Conservation (phyloP, 2,888 invertebrate species). For the Dryadula phaetusa region DNA sequence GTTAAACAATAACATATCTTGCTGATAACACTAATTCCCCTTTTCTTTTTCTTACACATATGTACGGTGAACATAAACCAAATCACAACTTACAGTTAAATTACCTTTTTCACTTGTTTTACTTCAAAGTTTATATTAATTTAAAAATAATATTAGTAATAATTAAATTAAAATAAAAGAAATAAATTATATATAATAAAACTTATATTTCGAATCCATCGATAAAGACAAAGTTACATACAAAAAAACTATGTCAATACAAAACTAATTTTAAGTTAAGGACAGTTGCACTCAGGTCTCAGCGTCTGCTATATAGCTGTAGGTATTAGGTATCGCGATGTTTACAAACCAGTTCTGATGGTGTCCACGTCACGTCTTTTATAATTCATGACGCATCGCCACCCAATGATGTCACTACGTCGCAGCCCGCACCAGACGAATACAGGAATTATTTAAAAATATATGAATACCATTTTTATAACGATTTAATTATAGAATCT, state of each 20-base stretch:
- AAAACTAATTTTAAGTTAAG: slow-evolving; percentile 13
- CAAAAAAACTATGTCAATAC: slow-evolving; percentile 21
- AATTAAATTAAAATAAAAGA: slow-evolving; percentile 23
- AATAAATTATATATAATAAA: slow-evolving; percentile 14
- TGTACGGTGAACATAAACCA: too few relatives aligned
- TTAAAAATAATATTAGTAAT: neutral
- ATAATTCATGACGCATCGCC: slow-evolving; percentile 52
- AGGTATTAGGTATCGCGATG: slow-evolving; percentile 24
- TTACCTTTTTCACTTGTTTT: neutral
- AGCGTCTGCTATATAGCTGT: neutral
- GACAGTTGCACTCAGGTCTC: slow-evolving; percentile 3
- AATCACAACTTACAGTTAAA: too few relatives aligned
- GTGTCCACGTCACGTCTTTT: slow-evolving; percentile 46
- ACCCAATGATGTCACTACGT: slow-evolving; percentile 45
- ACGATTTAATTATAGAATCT: neutral
- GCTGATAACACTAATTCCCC: too few relatives aligned
- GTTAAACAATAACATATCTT: too few relatives aligned
- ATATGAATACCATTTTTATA: neutral
- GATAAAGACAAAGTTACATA: slow-evolving; percentile 24
- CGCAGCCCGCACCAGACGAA: slow-evolving; percentile 19
- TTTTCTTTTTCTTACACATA: too few relatives aligned
- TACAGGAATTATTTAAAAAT: neutral
- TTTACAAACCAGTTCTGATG: slow-evolving; percentile 45
- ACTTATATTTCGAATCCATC: slow-evolving; percentile 23
- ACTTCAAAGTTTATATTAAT: neutral